Evolutionary conservation across 2,888 invertebrate species (phyloP).

Genomic region (Patella ulyssiponensis): DNA sequence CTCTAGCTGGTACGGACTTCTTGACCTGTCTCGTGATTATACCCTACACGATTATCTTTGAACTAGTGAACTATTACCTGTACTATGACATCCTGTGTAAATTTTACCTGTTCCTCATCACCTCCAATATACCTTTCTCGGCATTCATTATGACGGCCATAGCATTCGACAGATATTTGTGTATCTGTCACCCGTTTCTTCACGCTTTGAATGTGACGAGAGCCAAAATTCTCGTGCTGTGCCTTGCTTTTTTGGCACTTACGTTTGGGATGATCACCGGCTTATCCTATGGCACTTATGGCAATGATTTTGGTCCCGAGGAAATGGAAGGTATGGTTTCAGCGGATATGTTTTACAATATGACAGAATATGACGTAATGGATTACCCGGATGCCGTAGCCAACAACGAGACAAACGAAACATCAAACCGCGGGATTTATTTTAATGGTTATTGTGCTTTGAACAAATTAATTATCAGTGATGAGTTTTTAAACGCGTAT

Average conservation of each 20-base stretch:
- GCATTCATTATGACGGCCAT: conserved; percentile 44
- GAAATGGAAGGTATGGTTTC: not conserved
- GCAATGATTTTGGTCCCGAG: not conserved
- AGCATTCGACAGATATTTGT: conserved; percentile 46
- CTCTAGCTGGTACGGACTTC: conserved; percentile 59
- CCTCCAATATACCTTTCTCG: conserved; percentile 44
- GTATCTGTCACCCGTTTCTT: conserved; percentile 46
- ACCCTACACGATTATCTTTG: conserved; percentile 53
- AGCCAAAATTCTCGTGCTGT: conserved; percentile 42
- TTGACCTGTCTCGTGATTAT: conserved; percentile 60
- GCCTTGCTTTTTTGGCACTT: conserved; percentile 41
- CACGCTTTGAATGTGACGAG: conserved; percentile 36
- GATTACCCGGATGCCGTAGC: not conserved
- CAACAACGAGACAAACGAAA: not conserved
- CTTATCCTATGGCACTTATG: conserved; percentile 40
- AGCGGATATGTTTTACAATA: not conserved
- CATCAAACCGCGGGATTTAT: not conserved
- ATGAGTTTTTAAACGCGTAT: not conserved
- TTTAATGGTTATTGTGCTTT: not conserved
- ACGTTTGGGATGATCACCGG: conserved; percentile 44
- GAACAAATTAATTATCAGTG: not conserved
- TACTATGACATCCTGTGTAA: conserved; percentile 33
- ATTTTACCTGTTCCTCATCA: conserved; percentile 37
- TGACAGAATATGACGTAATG: not conserved
- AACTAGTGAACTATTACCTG: conserved; percentile 26